phyloP scores from a whole-genome alignment of 53 echinoderm and acorn worm species.

The Mesocentrotus franciscanus region DNA sequence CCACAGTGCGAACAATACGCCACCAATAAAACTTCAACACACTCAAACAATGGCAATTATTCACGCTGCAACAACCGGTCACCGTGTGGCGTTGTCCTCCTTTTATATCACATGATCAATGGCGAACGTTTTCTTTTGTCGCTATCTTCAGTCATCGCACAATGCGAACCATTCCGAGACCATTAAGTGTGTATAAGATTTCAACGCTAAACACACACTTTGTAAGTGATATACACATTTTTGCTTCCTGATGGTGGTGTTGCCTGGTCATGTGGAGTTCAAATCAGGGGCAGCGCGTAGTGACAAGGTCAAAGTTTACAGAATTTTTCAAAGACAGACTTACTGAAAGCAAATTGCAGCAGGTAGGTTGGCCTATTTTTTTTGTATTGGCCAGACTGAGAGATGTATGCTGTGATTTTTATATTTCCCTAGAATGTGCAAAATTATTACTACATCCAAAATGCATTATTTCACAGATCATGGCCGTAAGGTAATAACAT shows the following conservation, averaged over 20 bases:
- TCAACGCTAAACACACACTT: conserved; percentile 52
- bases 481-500: too few relatives aligned
- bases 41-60: conserved; percentile 54
- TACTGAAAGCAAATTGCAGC: not conserved
- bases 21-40: conserved; percentile 58
- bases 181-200: conserved; percentile 1
- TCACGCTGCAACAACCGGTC: conserved; percentile 57
- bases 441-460: too few relatives aligned
- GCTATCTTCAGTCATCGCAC: conserved; percentile 20
- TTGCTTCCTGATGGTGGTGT: not conserved
- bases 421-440: not conserved
- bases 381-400: not conserved
- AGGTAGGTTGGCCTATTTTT: not conserved
- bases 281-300: conserved; percentile 2
- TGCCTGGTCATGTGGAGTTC: not conserved
- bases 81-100: conserved; percentile 50
- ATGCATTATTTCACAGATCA: too few relatives aligned
- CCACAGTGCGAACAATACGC: conserved; percentile 23
- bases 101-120: conserved; percentile 18
- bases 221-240: conserved; percentile 32
- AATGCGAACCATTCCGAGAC: not conserved
- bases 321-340: not conserved
- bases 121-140: conserved; percentile 43
- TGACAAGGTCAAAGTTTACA: not conserved
- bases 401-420: not conserved